Percentiles rank a stretch among this genome's conserved stretches.
phyloP scores from a whole-genome alignment of 2,113 vertebrate species.

The Xiphorhynchus elegans region DNA sequence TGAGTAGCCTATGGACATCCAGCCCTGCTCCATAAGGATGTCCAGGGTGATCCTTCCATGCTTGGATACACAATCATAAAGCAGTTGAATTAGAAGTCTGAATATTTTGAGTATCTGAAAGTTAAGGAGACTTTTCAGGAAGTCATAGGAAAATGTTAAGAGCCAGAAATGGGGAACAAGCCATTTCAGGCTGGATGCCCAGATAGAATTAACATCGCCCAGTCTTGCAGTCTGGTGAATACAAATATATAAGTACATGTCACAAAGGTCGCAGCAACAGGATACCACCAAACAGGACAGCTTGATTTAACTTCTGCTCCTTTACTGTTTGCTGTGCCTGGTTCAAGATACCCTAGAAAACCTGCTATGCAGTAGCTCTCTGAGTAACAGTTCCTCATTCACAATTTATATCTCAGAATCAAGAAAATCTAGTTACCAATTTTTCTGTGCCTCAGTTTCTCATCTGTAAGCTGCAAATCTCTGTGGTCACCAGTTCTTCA shows the following conservation, averaged over 20 bases:
- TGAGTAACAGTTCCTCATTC: neutral
- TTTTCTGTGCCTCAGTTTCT: neutral
- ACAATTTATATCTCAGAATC: neutral
- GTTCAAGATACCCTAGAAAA: neutral
- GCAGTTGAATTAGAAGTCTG: neutral
- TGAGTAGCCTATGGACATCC: neutral
- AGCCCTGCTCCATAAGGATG: neutral
- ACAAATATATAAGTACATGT: rapidly evolving
- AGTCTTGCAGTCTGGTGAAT: neutral
- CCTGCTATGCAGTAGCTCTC: neutral
- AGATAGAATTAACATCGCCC: neutral
- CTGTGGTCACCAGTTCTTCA: neutral
- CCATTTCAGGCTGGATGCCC: neutral
- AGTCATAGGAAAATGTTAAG: neutral
- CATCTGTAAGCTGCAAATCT: neutral
- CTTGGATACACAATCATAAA: neutral
- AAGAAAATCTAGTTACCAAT: neutral
- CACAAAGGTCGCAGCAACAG: neutral
- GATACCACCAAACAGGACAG: neutral
- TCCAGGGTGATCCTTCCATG: neutral
- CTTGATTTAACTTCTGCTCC: neutral
- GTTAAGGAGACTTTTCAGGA: neutral
- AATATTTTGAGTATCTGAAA: neutral
- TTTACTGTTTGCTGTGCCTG: neutral
- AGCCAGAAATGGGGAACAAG: neutral